These are phyloP conservation scores for Drosophila suboccidentalis DNA, from an alignment of 2,888 invertebrate species.

Conservation along the genomic window DNA sequence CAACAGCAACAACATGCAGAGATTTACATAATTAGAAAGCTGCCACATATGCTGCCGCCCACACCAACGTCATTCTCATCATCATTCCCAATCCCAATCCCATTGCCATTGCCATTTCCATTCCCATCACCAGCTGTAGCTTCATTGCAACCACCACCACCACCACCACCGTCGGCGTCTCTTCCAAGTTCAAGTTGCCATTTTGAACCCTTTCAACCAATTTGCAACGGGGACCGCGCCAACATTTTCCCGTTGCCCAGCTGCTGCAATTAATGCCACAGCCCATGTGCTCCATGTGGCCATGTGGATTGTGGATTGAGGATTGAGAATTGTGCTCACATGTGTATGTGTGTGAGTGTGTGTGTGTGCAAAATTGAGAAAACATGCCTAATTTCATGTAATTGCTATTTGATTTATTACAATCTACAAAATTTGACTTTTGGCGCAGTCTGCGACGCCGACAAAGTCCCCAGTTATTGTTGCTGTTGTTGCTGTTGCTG, in stretches of 20 bases:
- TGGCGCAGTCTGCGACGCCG: slow-evolving; percentile 74
- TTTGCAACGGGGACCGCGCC: slow-evolving; percentile 62
- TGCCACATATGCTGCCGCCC: slow-evolving; percentile 75
- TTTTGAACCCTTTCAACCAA: slow-evolving; percentile 79
- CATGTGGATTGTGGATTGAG: slow-evolving; percentile 36
- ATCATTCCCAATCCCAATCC: background rate
- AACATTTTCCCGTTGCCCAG: slow-evolving; percentile 68
- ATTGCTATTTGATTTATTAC: slow-evolving; percentile 85
- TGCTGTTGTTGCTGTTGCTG: slow-evolving; percentile 20
- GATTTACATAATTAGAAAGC: slow-evolving; percentile 80
- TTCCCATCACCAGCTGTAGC: slow-evolving; percentile 25
- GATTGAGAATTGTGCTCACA: slow-evolving; percentile 38
- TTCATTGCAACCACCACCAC: slow-evolving; percentile 46
- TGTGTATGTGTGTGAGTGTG: slow-evolving; percentile 13
- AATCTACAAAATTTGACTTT: slow-evolving; percentile 84
- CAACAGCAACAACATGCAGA: slow-evolving; percentile 25
- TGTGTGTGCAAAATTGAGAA: slow-evolving; percentile 76
- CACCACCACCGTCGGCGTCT: slow-evolving; percentile 10
- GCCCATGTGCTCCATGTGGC: slow-evolving; percentile 53
- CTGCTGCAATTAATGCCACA: slow-evolving; percentile 80
- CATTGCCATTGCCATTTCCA: slow-evolving; percentile 2
- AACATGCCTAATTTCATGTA: slow-evolving; percentile 85
- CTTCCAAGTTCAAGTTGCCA: slow-evolving; percentile 78
- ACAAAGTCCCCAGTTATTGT: slow-evolving; percentile 60
- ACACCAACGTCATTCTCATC: slow-evolving; percentile 30